These are phyloP conservation scores for Elymnias hypermnestra DNA, from an alignment of 1,140 invertebrate genomes.

Conservation along the genomic window DNA sequence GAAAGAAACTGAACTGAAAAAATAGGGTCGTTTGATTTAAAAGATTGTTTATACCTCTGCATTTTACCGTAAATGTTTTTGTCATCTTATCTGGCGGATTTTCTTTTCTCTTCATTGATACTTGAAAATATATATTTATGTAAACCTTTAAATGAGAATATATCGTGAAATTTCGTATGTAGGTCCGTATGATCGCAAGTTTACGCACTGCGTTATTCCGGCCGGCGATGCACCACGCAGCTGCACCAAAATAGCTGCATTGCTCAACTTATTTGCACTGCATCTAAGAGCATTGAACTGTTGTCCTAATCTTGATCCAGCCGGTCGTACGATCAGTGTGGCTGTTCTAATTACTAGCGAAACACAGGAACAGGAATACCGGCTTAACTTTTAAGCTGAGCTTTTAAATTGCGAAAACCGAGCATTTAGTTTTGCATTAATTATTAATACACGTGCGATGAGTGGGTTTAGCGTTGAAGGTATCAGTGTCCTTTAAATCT, in stretches of 20 bases:
- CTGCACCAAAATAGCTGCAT: slow-evolving; percentile 61
- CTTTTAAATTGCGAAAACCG: slow-evolving; percentile 6
- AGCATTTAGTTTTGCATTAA: slow-evolving; percentile 12
- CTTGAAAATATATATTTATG: too few species aligned
- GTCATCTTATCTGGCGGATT: too few species aligned
- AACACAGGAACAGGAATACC: slow-evolving; percentile 27
- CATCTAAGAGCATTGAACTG: slow-evolving; percentile 69
- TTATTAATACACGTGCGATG: slow-evolving; percentile 26
- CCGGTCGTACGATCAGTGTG: slow-evolving; percentile 54
- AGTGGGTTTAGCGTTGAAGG: slow-evolving; percentile 57
- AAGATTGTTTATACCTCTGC: too few species aligned
- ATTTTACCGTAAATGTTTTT: too few species aligned
- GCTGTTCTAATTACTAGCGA: slow-evolving; percentile 56
- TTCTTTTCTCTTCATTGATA: too few species aligned
- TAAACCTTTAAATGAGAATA: too few species aligned
- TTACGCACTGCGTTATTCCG: slow-evolving; percentile 21
- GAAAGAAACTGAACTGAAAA: too few species aligned
- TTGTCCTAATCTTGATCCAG: slow-evolving; percentile 49
- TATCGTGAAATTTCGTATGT: too few species aligned
- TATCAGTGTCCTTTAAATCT: slow-evolving; percentile 20
- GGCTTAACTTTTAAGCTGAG: slow-evolving; percentile 8
- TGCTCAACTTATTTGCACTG: slow-evolving; percentile 71
- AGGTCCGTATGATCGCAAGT: too few species aligned
- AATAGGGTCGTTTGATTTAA: too few species aligned
- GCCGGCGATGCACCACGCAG: slow-evolving; percentile 42